Conservation (phyloP, 2,113 vertebrate genomes). For the Tursiops truncatus region DNA sequence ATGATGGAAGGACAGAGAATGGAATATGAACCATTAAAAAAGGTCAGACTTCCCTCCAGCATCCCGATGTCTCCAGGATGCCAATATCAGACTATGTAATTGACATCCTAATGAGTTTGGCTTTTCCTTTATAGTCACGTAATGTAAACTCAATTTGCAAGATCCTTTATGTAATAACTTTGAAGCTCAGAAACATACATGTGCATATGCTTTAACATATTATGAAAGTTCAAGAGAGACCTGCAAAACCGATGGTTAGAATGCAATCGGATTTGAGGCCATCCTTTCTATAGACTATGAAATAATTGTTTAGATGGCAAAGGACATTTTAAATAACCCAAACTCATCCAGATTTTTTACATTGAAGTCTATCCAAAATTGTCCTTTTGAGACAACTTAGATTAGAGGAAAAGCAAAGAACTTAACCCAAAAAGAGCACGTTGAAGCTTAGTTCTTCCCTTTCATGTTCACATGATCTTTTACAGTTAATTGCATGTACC, state of each 20-base stretch:
- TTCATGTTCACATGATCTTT: not conserved
- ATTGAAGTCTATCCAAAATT: not conserved
- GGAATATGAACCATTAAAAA: not conserved
- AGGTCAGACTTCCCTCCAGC: not conserved
- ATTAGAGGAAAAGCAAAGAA: not conserved
- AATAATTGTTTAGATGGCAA: not conserved
- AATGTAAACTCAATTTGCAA: not conserved
- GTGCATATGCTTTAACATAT: not conserved
- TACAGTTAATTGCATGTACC: not conserved
- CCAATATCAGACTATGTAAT: not conserved
- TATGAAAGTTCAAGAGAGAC: not conserved
- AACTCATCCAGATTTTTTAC: not conserved
- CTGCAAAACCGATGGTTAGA: not conserved
- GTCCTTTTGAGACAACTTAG: not conserved
- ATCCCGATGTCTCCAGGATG: not conserved
- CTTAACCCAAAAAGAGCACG: not conserved
- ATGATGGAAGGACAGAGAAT: not conserved
- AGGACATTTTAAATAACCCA: not conserved
- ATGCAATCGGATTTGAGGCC: not conserved
- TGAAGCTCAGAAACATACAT: not conserved
- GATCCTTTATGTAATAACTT: not conserved
- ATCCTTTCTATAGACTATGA: not conserved
- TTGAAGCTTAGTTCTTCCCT: not conserved
- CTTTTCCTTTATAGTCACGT: not conserved
- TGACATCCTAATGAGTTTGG: not conserved